Percentiles rank a stretch among this genome's conserved stretches.
Conservation (phyloP, 2,113 vertebrate species). For the Coregonus clupeaformis region DNA sequence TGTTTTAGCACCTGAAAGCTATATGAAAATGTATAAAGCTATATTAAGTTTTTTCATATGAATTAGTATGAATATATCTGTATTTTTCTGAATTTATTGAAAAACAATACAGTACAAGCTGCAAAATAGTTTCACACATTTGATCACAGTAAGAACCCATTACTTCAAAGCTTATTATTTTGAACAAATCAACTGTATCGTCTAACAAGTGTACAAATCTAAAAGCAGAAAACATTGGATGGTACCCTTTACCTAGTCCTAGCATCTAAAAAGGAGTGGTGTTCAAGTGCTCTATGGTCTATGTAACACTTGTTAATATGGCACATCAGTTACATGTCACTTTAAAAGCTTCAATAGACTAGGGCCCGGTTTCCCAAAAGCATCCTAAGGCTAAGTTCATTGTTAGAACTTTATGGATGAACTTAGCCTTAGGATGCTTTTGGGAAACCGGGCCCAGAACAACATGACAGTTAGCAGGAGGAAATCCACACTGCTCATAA, state of each 20-base stretch:
- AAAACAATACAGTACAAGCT: constrained; percentile 30
- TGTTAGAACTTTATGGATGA: too few species aligned
- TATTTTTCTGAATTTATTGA: neutral
- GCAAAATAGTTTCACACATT: constrained; percentile 58
- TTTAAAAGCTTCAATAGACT: constrained; percentile 49
- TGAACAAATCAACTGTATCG: constrained; percentile 58
- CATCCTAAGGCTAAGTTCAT: too few species aligned
- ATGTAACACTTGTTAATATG: constrained; percentile 54
- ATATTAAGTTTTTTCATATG: too few species aligned
- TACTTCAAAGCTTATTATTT: constrained; percentile 52
- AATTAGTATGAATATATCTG: neutral
- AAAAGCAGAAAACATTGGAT: constrained; percentile 45
- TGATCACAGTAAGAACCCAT: constrained; percentile 64
- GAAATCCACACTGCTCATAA: constrained; percentile 2
- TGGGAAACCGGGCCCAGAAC: neutral
- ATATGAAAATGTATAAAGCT: too few species aligned
- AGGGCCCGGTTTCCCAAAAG: constrained; percentile 16
- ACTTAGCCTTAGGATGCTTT: too few species aligned
- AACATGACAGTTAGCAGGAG: constrained; percentile 39
- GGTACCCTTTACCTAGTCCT: neutral
- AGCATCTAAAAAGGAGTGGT: constrained; percentile 41
- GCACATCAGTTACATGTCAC: constrained; percentile 51
- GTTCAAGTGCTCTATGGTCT: constrained; percentile 48
- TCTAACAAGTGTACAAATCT: constrained; percentile 27
- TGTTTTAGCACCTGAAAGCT: too few species aligned